Evolutionary conservation across 2,888 invertebrate species (phyloP), one percentile per base, ranked within the genome.

Genomic region (Tolmerus cingulatus): DNA sequence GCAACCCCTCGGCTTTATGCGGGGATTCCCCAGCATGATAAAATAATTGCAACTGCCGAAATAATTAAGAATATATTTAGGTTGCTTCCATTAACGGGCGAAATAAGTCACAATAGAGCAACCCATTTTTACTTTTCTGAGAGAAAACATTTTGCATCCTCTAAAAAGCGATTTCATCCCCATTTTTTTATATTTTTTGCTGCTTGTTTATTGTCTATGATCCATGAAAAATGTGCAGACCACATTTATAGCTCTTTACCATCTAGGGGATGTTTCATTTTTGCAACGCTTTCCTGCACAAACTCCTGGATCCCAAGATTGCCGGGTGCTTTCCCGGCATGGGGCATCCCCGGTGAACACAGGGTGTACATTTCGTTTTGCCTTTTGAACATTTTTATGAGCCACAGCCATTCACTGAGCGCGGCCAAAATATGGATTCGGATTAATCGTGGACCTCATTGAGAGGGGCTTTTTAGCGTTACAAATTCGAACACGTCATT

Each of bases 401-500:
- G 37, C 81, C 19, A 27, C 55, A 77, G 77, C 55, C n/a, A 81
- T 37, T 16, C 46, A 51, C 76, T 46, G 43, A 46, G 43, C 19
- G 76, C 76, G 51, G n/a, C 51, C 27, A 30, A 55, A 46, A 81
- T 81, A 30, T 55, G 37, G 51, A 81, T 46, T 55, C 30, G 34
- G 27, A 81, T 55, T 51, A 81, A 81, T 55, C 43, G 30, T 16
- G 51, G 8, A 8, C 2, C 43, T 78, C 81, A 51, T 27, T 81
- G 30, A 81, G 55, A 55, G 81, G 66, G 66, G 51, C 46, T 81
- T 81, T 79, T 81, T 7, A 81, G 81, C 81, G 55, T 81, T 81
- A 81, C 81, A 87, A 87, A 82, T 87, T 74, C 74, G 87, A 79
- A 87, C 87, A 87, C 87, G 76, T 87, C 87, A 87, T 87, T 87